Percentiles rank a stretch among this genome's conserved stretches.
These are phyloP conservation scores for Sigmodon hispidus DNA, from an alignment of 2,113 vertebrate genomes.

Conservation along the genomic window DNA sequence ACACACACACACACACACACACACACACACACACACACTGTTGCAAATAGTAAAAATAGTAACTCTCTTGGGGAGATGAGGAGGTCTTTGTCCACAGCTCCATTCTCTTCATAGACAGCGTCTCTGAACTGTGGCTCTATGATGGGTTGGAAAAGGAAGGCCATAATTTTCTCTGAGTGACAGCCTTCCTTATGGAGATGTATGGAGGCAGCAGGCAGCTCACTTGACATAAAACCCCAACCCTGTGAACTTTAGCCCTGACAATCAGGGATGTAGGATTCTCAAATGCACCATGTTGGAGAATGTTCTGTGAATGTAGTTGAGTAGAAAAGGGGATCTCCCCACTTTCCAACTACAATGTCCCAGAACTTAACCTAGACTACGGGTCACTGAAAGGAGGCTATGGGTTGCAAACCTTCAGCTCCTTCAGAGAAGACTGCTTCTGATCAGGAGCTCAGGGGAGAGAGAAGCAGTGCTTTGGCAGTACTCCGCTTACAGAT, in stretches of 20 bases:
- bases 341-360: not conserved
- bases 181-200: not conserved
- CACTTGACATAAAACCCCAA: not conserved
- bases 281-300: not conserved
- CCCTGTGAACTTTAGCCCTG: not conserved
- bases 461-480: not conserved
- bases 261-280: not conserved
- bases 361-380: not conserved
- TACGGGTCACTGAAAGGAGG: not conserved
- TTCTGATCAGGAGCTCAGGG: not conserved
- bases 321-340: not conserved
- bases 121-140: not conserved
- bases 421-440: not conserved
- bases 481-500: not conserved
- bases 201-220: not conserved
- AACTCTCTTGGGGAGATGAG: not conserved
- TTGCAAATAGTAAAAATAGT: not conserved
- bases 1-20: not conserved
- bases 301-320: not conserved
- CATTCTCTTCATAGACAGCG: not conserved
- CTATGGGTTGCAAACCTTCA: not conserved
- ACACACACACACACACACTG: not conserved
- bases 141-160: not conserved
- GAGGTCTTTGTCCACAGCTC: not conserved
- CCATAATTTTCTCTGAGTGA: not conserved